Evolutionary conservation across 2,113 vertebrate species (phyloP), one percentile per base, ranked within the genome.

Genomic region (Campylomormyrus numenius): DNA sequence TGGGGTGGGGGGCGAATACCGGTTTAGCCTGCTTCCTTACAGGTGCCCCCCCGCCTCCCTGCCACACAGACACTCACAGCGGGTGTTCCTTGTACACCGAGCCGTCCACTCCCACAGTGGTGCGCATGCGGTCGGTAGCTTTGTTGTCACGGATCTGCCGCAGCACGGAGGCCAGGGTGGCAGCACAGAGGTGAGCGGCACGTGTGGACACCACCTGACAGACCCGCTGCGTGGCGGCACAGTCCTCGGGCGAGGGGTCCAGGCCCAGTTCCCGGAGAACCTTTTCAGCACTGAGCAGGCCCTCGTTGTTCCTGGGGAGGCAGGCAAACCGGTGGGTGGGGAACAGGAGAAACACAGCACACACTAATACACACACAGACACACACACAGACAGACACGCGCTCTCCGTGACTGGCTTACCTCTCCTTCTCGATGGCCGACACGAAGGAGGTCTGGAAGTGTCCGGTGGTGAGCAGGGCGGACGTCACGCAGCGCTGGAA

Each of bases 31-130:
- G 3, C 9, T 35, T 39, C 11, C 42, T 21, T 7, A 46, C 8
- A 39, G 50, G 70, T 5, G 27, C 11, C 70, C 31, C 27, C 58
- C 58, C 13, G 0, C 39, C 62, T 19, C n/a, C 10, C 46, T n/a
- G 42, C 13, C 24, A 19, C 15, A 89, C 8, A 39, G n/a, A 77
- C 27, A 88, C 98, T 97, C 94, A 99, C 98, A 97, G 97, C 0
- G 97, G 97, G 88, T 99, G 98, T 87, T 97, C 98, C 93, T 99
- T 99, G 95, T 99, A 99, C 88, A 99, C 97, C 0, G 98, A 97
- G 24, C 98, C 98, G 0, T 99, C 98, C 0, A 97, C 98, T 0
- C 97, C 98, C 0, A 99, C 93, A 0, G 98, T 98, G 89, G 97
- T 97, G 1, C 97, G 96, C 91, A 99, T 93, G 21, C 95, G 92